These are phyloP conservation scores for Lateolabrax maculatus DNA, from an alignment of 2,797 vertebrate species.

Conservation along the genomic window DNA sequence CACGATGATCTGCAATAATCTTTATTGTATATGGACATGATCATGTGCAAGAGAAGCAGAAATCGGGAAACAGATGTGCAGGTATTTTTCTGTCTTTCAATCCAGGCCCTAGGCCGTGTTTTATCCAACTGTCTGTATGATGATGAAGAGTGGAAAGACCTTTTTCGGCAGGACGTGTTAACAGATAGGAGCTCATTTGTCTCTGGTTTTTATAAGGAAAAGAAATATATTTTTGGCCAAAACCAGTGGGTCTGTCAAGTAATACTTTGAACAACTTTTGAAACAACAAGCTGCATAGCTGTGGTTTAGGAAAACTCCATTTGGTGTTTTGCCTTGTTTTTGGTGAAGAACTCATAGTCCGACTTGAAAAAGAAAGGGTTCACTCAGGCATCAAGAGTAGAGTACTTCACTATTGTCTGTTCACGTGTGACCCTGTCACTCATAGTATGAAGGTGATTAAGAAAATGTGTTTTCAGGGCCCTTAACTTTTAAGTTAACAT, in stretches of 20 bases:
- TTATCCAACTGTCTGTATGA: slow-evolving; percentile 54
- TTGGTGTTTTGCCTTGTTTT: slow-evolving; percentile 4
- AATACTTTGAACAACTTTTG: neutral
- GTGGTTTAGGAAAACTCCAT: neutral
- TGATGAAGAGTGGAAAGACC: slow-evolving; percentile 71
- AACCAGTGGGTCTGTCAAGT: slow-evolving; percentile 25
- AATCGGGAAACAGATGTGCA: neutral
- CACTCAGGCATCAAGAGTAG: neutral
- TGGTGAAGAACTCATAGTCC: neutral
- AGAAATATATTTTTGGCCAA: slow-evolving; percentile 15
- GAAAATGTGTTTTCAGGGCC: neutral
- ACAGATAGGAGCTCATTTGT: slow-evolving; percentile 53
- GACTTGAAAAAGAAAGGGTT: neutral
- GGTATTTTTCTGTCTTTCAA: slow-evolving; percentile 22
- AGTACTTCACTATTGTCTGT: too few relatives aligned
- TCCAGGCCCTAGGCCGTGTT: slow-evolving; percentile 40
- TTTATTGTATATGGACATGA: neutral
- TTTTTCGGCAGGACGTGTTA: slow-evolving; percentile 45
- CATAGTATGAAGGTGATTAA: neutral
- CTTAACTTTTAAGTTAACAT: too few relatives aligned
- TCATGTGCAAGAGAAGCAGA: neutral
- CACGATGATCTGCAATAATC: neutral
- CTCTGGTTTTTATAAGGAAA: slow-evolving; percentile 55
- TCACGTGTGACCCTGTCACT: neutral
- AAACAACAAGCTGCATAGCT: neutral